Conservation (phyloP, 2,888 invertebrate species). For the Leptothorax acervorum region DNA sequence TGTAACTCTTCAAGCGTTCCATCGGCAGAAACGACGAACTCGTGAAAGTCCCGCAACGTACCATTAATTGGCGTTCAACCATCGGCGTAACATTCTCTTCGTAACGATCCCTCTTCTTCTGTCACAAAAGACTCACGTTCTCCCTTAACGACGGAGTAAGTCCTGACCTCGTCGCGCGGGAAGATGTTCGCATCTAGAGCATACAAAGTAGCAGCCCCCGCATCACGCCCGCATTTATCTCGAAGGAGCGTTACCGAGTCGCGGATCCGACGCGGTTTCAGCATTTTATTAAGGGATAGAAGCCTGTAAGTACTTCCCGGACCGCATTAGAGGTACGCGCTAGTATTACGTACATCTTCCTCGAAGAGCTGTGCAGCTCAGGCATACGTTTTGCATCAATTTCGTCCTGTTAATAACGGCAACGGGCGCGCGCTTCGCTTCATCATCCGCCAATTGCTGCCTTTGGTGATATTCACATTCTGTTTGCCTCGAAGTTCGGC, state of each 20-base stretch:
- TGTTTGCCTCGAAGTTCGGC: constrained; percentile 5
- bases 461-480: constrained; percentile 28
- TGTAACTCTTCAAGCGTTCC: constrained; percentile 33
- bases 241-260: neutral
- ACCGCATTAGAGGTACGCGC: neutral
- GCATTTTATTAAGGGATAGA: constrained; percentile 14
- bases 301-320: neutral
- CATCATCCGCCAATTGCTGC: constrained; percentile 21
- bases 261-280: neutral
- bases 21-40: constrained; percentile 40
- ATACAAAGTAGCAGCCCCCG: constrained; percentile 37
- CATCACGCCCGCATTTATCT: constrained; percentile 29
- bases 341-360: neutral
- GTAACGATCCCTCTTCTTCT: constrained; percentile 47
- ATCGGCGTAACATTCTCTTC: constrained; percentile 40
- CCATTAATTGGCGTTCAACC: constrained; percentile 52
- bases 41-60: constrained; percentile 33
- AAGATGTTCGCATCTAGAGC: constrained; percentile 27
- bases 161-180: constrained; percentile 20
- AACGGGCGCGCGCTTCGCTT: neutral
- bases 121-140: constrained; percentile 53
- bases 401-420: neutral
- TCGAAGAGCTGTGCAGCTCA: neutral
- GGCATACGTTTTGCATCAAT: neutral
- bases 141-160: constrained; percentile 36